Evolutionary conservation across 2,113 vertebrate genomes (phyloP).

Genomic region (Ammospiza nelsoni): DNA sequence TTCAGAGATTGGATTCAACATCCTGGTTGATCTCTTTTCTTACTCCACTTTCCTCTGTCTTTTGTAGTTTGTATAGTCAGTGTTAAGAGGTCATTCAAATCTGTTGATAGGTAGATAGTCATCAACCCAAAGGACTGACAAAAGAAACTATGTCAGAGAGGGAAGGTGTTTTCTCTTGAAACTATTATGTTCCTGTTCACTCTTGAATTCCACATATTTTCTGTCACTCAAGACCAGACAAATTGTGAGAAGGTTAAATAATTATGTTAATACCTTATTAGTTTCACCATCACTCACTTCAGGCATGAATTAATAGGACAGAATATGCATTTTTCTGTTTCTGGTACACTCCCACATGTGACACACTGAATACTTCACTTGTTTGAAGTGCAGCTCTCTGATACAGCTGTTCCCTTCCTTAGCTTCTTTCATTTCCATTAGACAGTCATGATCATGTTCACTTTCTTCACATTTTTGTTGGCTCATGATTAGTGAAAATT

Average conservation of each 20-base stretch:
- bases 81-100: background rate
- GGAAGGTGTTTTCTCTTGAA: background rate
- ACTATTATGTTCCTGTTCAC: background rate
- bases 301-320: background rate
- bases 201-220: background rate
- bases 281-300: background rate
- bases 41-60: background rate
- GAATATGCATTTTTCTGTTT: background rate
- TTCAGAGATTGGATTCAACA: background rate
- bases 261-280: background rate
- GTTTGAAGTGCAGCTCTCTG: background rate
- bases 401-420: background rate
- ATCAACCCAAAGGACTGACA: background rate
- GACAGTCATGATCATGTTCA: background rate
- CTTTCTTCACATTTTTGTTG: background rate
- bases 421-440: background rate
- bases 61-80: background rate
- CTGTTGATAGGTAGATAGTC: background rate
- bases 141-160: background rate
- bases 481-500: background rate
- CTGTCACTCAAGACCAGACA: background rate
- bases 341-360: background rate
- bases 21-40: background rate
- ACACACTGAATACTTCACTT: background rate
- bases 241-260: conserved; percentile 3